Base-by-base conservation (phyloP, 2,113 vertebrate species). In the Dolichotis patagonum region DNA sequence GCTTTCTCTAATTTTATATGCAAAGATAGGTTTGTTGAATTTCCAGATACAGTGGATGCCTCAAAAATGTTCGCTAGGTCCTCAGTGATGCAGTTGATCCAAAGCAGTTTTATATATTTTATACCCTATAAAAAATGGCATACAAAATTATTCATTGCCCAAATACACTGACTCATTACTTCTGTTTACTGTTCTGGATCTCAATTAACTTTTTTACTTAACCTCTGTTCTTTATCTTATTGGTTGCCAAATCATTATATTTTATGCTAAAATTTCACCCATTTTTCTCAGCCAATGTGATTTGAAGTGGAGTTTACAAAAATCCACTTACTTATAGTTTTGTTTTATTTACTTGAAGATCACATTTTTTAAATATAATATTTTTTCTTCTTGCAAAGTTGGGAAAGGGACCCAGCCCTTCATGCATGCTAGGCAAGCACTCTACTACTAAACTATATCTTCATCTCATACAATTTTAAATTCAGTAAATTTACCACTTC, bases 221-320 rank as follows among this genome's bases (percentile, higher is more conserved):
- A 91, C 16, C 60, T 95, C 75, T 84, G 0, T 90, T 95, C 46
- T 85, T 77, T 73, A 7, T 88, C 35, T 96, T 94, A 73, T 8
- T 88, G 77, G 78, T n/a, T 92, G 71, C 95, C 60, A 95, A 69
- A 90, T 80, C 84, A 95, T 94, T 86, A 28, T 41, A 90, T 49
- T 73, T 92, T 75, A 62, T 43, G 56, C 24, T 88, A 92, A 86
- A 97, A 85, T 2, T 41, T 93, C 56, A 84, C 73, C 54, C 43
- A 73, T 71, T 94, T 85, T 96, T 94, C 83, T 92, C 52, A 91
- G 60, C 7, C 69, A 94, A 71, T 75, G 4, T 65, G 35, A 93
- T 78, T 91, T 88, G 41, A 96, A 73, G 24, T 63, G 94, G 71
- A 85, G 63, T 94, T 95, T 88, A 85, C 52, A 93, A 95, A 94